Evolutionary conservation across 2,113 vertebrate genomes (phyloP).

Genomic region (Neofelis nebulosa): DNA sequence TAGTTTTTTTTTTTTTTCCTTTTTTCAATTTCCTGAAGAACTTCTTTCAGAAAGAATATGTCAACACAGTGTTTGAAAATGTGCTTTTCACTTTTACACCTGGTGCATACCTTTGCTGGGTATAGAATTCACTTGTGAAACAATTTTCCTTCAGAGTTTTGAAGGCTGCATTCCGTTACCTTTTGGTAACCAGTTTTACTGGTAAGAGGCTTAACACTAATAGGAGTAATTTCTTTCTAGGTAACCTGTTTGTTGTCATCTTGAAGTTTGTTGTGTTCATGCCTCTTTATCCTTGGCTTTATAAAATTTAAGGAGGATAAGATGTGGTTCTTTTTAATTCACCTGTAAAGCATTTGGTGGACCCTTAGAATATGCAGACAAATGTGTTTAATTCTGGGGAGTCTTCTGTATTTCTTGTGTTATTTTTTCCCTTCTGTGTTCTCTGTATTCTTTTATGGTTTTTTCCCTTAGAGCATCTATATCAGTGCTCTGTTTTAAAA

Average conservation of each 20-base stretch:
- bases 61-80: not conserved
- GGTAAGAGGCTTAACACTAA: not conserved
- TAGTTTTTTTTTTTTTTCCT: not conserved
- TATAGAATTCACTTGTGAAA: conserved; percentile 41
- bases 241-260: not conserved
- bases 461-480: not conserved
- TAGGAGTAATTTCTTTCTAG: not conserved
- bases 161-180: not conserved
- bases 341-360: not conserved
- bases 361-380: not conserved
- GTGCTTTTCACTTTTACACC: not conserved
- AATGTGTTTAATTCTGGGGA: not conserved
- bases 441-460: not conserved
- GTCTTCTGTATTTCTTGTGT: not conserved
- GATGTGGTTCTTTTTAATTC: not conserved
- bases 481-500: not conserved
- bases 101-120: not conserved
- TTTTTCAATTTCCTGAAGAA: not conserved
- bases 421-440: not conserved
- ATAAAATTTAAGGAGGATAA: conserved; percentile 18
- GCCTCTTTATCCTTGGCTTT: not conserved
- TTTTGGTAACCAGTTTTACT: not conserved
- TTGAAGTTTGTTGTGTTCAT: not conserved
- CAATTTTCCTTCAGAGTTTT: not conserved
- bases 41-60: not conserved